Evolutionary conservation across 2,113 vertebrate species (phyloP).

Genomic region (Phalacrocorax brasilianus): DNA sequence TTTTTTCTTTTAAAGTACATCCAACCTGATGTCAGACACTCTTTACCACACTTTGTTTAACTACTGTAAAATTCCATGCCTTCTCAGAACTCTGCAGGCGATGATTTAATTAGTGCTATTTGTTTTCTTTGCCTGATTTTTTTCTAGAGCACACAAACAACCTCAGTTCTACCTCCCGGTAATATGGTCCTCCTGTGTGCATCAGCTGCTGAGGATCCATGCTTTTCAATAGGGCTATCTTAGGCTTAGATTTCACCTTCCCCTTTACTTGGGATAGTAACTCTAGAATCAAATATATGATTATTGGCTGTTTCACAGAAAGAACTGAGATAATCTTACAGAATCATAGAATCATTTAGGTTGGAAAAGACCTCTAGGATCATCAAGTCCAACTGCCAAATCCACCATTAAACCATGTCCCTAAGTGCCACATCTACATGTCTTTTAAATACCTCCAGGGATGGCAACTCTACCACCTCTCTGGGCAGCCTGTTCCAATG

Average conservation of each 20-base stretch:
- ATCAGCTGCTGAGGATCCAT: not conserved
- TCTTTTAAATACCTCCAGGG: no score
- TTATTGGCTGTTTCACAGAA: not conserved
- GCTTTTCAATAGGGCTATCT: not conserved
- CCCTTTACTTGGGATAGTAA: not conserved
- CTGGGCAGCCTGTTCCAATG: no score
- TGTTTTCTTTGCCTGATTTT: not conserved
- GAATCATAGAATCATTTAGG: not conserved
- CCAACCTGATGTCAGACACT: not conserved
- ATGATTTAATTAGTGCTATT: not conserved
- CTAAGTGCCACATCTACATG: no score
- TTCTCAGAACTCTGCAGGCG: not conserved
- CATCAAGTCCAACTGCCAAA: fast-evolving
- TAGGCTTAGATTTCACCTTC: not conserved
- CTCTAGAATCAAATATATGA: not conserved
- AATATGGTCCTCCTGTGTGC: not conserved
- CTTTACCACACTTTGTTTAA: not conserved
- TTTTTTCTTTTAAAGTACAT: not conserved
- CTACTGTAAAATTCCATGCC: slow-evolving; percentile 1
- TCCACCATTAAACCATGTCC: not conserved
- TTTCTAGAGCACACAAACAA: not conserved
- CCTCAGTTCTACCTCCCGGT: not conserved
- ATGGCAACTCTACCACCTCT: no score
- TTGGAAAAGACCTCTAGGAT: not conserved
- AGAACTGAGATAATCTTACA: not conserved